phyloP scores from a whole-genome alignment of 2,888 invertebrate genomes.

The Cactoblastis cactorum region DNA sequence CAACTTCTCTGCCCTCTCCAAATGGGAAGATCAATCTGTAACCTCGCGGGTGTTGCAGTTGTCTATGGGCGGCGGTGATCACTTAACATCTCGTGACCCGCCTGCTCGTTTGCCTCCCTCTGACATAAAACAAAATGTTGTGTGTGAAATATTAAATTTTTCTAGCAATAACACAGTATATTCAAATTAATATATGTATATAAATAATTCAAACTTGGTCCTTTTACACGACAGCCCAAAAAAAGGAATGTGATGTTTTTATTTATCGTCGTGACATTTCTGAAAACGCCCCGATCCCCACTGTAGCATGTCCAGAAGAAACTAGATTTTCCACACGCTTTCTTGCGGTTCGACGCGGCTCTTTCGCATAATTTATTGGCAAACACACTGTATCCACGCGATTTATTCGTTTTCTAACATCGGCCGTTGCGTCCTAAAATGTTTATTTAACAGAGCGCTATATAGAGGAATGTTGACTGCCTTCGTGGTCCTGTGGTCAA shows the following conservation, averaged over 20 bases:
- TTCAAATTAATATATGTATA: too few relatives aligned
- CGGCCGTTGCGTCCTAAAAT: constrained; percentile 23
- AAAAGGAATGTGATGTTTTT: not conserved
- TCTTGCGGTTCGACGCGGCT: constrained; percentile 16
- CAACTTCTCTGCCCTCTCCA: too few relatives aligned
- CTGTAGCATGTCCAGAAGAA: constrained; percentile 5
- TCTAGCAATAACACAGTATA: too few relatives aligned
- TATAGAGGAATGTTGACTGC: too few relatives aligned
- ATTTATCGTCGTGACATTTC: not conserved
- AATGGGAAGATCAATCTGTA: too few relatives aligned
- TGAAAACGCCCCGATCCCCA: not conserved
- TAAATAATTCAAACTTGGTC: not conserved
- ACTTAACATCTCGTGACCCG: too few relatives aligned
- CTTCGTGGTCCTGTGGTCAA: too few relatives aligned
- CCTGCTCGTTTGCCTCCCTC: too few relatives aligned
- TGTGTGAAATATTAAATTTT: too few relatives aligned
- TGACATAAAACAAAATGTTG: too few relatives aligned
- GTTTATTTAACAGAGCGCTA: not conserved
- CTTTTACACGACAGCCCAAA: not conserved
- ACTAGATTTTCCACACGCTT: constrained; percentile 16
- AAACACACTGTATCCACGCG: constrained; percentile 59
- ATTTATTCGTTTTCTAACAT: constrained; percentile 72
- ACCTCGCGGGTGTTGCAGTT: too few relatives aligned
- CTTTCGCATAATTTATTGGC: constrained; percentile 36
- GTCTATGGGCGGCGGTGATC: too few relatives aligned